Conservation (phyloP, 1,140 invertebrate genomes). For the Drosophila rufa region DNA sequence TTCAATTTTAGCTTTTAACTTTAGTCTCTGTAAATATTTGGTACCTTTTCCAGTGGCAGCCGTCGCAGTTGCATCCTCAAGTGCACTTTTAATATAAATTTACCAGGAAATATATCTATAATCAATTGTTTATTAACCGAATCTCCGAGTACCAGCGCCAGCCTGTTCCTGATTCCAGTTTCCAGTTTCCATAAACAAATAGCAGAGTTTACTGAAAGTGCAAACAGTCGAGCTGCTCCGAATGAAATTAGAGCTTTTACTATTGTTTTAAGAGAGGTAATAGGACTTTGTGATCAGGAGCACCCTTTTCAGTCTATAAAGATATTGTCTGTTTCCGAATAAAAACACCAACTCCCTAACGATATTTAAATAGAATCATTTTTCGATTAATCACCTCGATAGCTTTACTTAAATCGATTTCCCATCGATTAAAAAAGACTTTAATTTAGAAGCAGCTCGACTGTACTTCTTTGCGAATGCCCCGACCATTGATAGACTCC, state of each 20-base stretch:
- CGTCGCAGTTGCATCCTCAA: conserved; percentile 7
- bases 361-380: not conserved
- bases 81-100: conserved; percentile 14
- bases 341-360: not conserved
- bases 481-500: not conserved
- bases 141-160: not conserved
- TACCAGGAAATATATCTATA: not conserved
- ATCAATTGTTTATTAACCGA: conserved; percentile 5
- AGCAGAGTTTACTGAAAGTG: not conserved
- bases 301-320: too few relatives aligned
- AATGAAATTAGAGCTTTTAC: not conserved
- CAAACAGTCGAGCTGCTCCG: not conserved
- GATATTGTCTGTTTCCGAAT: not conserved
- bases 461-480: not conserved
- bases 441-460: not conserved
- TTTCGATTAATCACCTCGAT: not conserved
- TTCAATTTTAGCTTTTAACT: not conserved
- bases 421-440: not conserved
- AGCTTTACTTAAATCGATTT: not conserved
- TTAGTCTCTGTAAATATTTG: conserved; percentile 5
- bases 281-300: too few relatives aligned
- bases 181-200: not conserved
- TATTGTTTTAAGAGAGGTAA: not conserved
- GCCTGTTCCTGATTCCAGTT: conserved; percentile 4
- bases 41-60: conserved; percentile 9